These are phyloP conservation scores for Anabacerthia variegaticeps DNA, from an alignment of 2,797 vertebrate species.

Conservation along the genomic window DNA sequence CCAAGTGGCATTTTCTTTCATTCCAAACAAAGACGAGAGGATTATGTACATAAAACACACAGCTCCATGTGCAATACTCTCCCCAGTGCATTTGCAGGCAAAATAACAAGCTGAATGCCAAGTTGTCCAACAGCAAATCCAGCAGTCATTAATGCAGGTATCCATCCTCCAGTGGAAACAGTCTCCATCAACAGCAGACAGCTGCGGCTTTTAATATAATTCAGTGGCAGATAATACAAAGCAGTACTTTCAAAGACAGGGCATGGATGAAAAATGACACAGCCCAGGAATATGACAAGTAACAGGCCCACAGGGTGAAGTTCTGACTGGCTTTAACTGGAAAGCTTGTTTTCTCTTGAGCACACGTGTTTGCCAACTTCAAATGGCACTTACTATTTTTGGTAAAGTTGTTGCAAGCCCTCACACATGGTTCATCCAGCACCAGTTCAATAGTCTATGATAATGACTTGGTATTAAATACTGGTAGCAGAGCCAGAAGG, in stretches of 20 bases:
- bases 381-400: slow-evolving; percentile 53
- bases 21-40: fast-evolving
- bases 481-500: slow-evolving; percentile 31
- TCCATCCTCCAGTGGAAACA: neutral
- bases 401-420: slow-evolving; percentile 55
- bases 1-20: neutral
- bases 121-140: neutral
- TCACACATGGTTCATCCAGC: slow-evolving; percentile 26
- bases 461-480: slow-evolving; percentile 61
- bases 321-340: slow-evolving; percentile 33
- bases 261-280: slow-evolving; percentile 8
- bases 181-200: neutral
- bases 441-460: slow-evolving; percentile 32
- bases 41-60: neutral
- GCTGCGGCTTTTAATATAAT: neutral
- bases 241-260: neutral
- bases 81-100: neutral
- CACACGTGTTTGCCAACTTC: slow-evolving; percentile 3
- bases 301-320: neutral
- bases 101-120: neutral
- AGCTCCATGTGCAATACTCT: neutral
- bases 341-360: slow-evolving; percentile 39
- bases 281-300: slow-evolving; percentile 3
- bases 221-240: neutral
- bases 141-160: neutral